A percentile compares a stretch with the other conserved stretches of the same genome.
phyloP scores from a whole-genome alignment of 2,797 vertebrate species.

The Gila robusta region DNA sequence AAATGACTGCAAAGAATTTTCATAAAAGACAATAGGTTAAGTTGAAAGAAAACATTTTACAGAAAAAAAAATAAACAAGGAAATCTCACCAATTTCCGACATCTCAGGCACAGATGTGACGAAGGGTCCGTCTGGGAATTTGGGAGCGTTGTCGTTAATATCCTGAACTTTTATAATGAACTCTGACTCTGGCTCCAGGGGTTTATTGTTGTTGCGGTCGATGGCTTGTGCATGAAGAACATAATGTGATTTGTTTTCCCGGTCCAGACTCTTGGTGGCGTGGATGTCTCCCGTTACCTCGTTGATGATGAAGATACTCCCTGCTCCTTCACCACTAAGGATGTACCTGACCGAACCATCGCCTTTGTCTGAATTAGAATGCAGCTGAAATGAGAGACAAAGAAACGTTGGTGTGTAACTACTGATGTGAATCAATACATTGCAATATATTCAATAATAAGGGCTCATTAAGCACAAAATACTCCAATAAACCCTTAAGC shows the following conservation, averaged over 20 bases:
- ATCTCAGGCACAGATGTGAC: conserved; percentile 95
- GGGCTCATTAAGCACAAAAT: conserved; percentile 28
- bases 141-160: conserved; percentile 99
- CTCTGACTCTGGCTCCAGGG: conserved; percentile 96
- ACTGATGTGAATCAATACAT: conserved; percentile 17
- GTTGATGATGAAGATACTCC: conserved; percentile 96
- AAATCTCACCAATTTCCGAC: conserved; percentile 94
- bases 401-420: not conserved
- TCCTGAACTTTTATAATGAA: conserved; percentile 99
- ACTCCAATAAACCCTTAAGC: conserved; percentile 1
- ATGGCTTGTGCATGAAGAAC: conserved; percentile 96
- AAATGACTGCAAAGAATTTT: not conserved
- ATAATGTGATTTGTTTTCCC: conserved; percentile 95
- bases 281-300: conserved; percentile 98
- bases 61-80: not conserved
- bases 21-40: not conserved
- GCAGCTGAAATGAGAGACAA: conserved; percentile 82
- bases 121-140: conserved; percentile 95
- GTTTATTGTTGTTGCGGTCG: conserved; percentile 92
- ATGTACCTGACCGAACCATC: conserved; percentile 98
- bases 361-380: conserved; percentile 99
- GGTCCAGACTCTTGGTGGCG: conserved; percentile 95
- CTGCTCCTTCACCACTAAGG: conserved; percentile 95
- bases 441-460: conserved; percentile 3
- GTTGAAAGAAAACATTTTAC: not conserved